Evolutionary conservation across 2,113 vertebrate species (phyloP), one percentile per base, ranked within the genome.

Genomic region (Spea multiplicata): DNA sequence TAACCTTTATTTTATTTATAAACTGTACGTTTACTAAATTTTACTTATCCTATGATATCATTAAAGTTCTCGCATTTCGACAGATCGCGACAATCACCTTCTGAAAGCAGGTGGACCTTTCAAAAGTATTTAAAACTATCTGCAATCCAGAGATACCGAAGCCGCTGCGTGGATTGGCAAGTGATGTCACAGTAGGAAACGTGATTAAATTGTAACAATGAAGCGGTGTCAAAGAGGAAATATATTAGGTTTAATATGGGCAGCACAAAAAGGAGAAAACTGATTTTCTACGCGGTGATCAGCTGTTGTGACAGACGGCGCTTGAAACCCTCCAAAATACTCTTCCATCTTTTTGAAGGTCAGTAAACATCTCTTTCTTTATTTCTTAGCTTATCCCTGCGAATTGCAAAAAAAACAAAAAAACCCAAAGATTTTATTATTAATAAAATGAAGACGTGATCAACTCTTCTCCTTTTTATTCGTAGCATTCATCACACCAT

Each of bases 231-330:
- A 69, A 59, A 69, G 65, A 69, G 66, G 16, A 76, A 76, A 69
- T 69, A 49, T 59, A 76, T 76, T 76, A 76, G 66, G 66, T 76
- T 76, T 76, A 69, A 69, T 69, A 48, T 76, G 66, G 75, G 75
- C 75, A 76, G 49, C 67, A 53, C 59, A 76, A 76, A 76, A 65
- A 52, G 50, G 48, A 69, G 44, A 76, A 76, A 76, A 69, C 49
- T 30, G 64, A 75, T 75, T 75, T 75, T 66, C 47, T 66, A 64
- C 66, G 66, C 66, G 8, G 66, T 69, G 75, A 57, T 76, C 75
- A 69, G 66, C 75, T 76, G 75, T 68, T 76, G 74, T 68, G 53
- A 69, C 75, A 76, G 75, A 76, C 75, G 75, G 75, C 48, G 75
- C 66, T 8, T 48, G 55, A 69, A 76, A 57, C 75, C 44, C 75